phyloP scores from a whole-genome alignment of 1,140 invertebrate species.

The Penaeus indicus region DNA sequence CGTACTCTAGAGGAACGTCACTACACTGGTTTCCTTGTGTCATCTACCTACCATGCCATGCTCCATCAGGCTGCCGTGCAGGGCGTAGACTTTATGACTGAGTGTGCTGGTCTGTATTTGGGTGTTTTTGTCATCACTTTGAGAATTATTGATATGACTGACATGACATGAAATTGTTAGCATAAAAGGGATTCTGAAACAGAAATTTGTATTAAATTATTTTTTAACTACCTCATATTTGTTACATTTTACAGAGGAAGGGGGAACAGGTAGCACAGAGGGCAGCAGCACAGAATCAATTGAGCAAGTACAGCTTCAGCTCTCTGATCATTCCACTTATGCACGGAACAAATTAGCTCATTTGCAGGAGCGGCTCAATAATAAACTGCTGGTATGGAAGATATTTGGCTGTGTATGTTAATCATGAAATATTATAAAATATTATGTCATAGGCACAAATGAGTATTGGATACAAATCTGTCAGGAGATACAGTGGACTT shows the following conservation, averaged over 20 bases:
- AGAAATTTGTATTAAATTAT: background rate
- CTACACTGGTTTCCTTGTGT: slow-evolving; percentile 89
- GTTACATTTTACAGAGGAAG: slow-evolving; percentile 21
- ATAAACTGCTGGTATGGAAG: slow-evolving; percentile 78
- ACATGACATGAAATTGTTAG: background rate
- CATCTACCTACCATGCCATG: slow-evolving; percentile 85
- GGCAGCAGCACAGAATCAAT: slow-evolving; percentile 41
- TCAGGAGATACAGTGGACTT: no score
- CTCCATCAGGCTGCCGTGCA: slow-evolving; percentile 71
- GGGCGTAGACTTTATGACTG: slow-evolving; percentile 79
- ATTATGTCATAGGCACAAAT: no score
- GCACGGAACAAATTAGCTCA: slow-evolving; percentile 85
- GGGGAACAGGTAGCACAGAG: slow-evolving; percentile 31
- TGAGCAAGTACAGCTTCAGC: slow-evolving; percentile 57
- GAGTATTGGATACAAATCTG: no score
- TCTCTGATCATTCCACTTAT: slow-evolving; percentile 85
- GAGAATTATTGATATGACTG: slow-evolving; percentile 7
- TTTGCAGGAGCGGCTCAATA: slow-evolving; percentile 82
- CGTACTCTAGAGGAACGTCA: slow-evolving; percentile 87
- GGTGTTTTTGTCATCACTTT: slow-evolving; percentile 19
- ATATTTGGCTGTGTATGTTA: background rate
- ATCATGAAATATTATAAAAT: no score
- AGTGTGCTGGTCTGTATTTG: slow-evolving; percentile 68
- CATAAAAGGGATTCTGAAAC: background rate
- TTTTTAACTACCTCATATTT: slow-evolving; percentile 43